Evolutionary conservation across 2,888 invertebrate genomes (phyloP).

Genomic region (Iphiclides podalirius): DNA sequence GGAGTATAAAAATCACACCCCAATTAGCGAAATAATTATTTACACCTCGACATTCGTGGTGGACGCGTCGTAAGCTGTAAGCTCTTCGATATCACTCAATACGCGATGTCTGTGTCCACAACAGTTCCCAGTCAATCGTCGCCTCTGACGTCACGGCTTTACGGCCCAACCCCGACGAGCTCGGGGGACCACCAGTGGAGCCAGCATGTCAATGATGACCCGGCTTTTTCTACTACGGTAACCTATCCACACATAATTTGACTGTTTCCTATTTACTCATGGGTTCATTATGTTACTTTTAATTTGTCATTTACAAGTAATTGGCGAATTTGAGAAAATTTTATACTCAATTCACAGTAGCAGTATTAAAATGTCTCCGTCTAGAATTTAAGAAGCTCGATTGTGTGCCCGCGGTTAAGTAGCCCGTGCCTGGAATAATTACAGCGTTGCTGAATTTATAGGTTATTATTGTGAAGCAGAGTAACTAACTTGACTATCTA

Average conservation of each 20-base stretch:
- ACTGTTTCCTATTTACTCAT: too few species aligned
- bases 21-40: constrained; percentile 39
- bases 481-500: too few species aligned
- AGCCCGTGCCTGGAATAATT: too few species aligned
- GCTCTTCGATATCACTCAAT: neutral
- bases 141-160: constrained; percentile 23
- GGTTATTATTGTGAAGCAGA: too few species aligned
- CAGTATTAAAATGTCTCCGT: too few species aligned
- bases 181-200: constrained; percentile 39
- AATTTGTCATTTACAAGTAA: constrained; percentile 6
- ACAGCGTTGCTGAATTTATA: too few species aligned
- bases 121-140: constrained; percentile 27
- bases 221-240: constrained; percentile 38
- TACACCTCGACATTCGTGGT: constrained; percentile 39
- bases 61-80: constrained; percentile 36
- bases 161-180: constrained; percentile 23
- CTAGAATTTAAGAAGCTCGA: too few species aligned
- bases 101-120: constrained; percentile 30
- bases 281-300: constrained; percentile 15
- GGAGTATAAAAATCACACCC: constrained; percentile 47
- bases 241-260: constrained; percentile 13
- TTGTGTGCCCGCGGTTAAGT: too few species aligned
- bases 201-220: constrained; percentile 26
- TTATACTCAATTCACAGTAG: too few species aligned
- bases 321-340: too few species aligned